A percentile compares a stretch with the other conserved stretches of the same genome.
Conservation (phyloP, 2,113 vertebrate species). For the Oreochromis tanganicae region DNA sequence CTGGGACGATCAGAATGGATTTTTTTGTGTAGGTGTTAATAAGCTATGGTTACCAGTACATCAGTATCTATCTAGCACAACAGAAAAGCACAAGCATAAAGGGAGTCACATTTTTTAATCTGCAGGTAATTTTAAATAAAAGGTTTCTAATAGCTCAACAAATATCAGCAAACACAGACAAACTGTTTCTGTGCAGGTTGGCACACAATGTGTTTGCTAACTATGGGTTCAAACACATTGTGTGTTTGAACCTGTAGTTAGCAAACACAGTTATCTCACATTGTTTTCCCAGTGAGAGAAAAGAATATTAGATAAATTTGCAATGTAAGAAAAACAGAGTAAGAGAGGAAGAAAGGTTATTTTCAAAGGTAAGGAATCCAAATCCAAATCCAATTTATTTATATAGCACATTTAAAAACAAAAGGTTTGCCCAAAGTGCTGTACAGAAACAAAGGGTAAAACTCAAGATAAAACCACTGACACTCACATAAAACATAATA, state of each 20-base stretch:
- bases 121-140: neutral
- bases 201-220: neutral
- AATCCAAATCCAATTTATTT: too few species aligned
- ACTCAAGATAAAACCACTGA: too few species aligned
- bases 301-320: neutral
- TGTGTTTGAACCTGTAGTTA: neutral
- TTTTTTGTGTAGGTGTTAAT: neutral
- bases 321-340: neutral
- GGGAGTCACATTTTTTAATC: neutral
- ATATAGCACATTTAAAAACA: too few species aligned
- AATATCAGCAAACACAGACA: neutral
- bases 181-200: neutral
- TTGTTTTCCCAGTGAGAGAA: neutral
- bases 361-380: neutral
- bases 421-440: too few species aligned
- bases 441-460: too few species aligned
- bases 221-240: neutral
- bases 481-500: too few species aligned
- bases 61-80: neutral
- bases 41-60: neutral
- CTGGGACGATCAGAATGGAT: neutral
- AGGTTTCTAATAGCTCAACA: neutral
- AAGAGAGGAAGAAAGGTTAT: neutral
- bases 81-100: too few species aligned
- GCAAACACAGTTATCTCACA: neutral